Evolutionary conservation across 2,113 vertebrate species (phyloP).

Genomic region (Apodemus sylvaticus): DNA sequence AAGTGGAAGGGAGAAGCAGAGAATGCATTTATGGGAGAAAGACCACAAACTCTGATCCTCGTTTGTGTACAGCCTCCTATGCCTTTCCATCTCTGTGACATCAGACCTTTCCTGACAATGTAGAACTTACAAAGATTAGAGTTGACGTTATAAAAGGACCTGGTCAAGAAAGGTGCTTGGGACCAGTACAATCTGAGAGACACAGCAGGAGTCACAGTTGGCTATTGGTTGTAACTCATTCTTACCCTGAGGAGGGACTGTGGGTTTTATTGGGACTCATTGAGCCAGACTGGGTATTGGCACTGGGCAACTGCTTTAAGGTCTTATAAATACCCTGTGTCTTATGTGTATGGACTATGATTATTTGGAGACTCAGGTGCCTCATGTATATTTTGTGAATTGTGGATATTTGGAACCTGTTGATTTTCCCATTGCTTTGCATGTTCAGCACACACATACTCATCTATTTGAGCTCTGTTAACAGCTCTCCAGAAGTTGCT

Average conservation of each 20-base stretch:
- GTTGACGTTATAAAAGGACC: neutral
- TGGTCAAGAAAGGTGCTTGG: neutral
- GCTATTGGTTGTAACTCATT: neutral
- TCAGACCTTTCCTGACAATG: neutral
- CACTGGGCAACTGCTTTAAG: neutral
- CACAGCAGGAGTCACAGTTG: accelerated
- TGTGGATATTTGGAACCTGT: neutral
- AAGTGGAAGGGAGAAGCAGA: neutral
- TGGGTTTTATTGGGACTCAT: neutral
- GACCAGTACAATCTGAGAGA: neutral
- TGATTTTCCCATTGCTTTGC: neutral
- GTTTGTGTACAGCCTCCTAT: neutral
- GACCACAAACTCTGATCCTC: no score
- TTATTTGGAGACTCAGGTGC: neutral
- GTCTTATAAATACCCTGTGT: neutral
- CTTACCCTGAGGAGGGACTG: neutral
- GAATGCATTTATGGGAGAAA: no score
- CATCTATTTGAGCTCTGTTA: neutral
- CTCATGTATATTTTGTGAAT: slow-evolving; percentile 10
- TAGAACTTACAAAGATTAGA: neutral
- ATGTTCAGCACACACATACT: neutral
- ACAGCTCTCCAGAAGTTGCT: neutral
- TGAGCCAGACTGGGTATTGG: neutral
- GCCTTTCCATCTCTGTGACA: neutral
- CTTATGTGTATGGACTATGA: neutral